Evolutionary conservation across 2,888 invertebrate species (phyloP), one percentile per base, ranked within the genome.

Genomic region (Cyclophora albipunctata): DNA sequence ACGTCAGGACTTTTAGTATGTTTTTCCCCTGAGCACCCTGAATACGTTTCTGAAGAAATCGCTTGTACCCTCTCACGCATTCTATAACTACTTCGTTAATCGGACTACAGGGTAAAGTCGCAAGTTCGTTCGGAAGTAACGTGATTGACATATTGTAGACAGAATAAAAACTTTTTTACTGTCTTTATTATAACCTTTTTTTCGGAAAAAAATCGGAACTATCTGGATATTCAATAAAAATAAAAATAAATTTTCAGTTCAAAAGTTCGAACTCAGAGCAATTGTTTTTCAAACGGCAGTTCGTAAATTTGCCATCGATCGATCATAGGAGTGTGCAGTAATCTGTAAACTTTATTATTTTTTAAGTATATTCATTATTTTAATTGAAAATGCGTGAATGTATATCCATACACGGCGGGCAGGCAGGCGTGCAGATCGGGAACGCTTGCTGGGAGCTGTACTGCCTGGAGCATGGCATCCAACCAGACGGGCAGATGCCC

Each of bases 381-480:
- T 58, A 57, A 49, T 55, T 44, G 59, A 73, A 63, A 65, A 85
- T 86, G 86, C 86, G 86, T 73, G 86, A 86, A 70, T 86, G 86
- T 59, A 86, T 86, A 75, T 86, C 86, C 48, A 86, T 86, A 67
- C 86, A 90, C 70, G 69, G 79, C 60, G 86, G 86, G 2, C 86
- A 85, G 60, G 85, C 85, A 5, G 95, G 95, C 69, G 95, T 95
- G 65, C 95, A 95, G 84, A 95, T 95, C 63, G 95, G 95, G 65
- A 95, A 95, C 73, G 95, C 95, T 70, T 95, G 95, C 73, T 95
- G 95, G 95, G 95, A 95, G 76, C 81, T 95, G 55, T 95, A 95
- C 78, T 95, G 95, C 71, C 83, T 95, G 59, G 95, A 95, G 73
- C 95, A 95, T 84, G 93, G 93, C 35, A 95, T 95, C 68, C 94